Percentiles rank a stretch among this genome's conserved stretches.
phyloP scores from a whole-genome alignment of 1,140 invertebrate species.

The Holcopasites calliopsidis region DNA sequence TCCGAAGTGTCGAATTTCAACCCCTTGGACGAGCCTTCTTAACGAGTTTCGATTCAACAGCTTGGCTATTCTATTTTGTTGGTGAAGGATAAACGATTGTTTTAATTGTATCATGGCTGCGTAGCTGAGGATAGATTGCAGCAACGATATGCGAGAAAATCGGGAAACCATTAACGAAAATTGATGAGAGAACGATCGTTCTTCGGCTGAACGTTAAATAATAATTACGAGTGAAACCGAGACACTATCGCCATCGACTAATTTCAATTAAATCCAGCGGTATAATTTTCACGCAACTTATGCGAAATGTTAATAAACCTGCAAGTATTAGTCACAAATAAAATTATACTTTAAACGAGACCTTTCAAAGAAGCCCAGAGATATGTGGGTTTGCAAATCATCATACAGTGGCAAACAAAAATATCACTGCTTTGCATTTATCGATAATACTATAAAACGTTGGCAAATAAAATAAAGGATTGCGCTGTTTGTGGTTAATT shows the following conservation, averaged over 20 bases:
- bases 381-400: neutral
- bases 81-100: neutral
- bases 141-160: slow-evolving; percentile 1
- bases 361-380: no score
- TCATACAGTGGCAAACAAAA: no score
- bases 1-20: neutral
- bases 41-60: no score
- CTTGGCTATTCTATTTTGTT: no score
- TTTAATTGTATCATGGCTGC: neutral
- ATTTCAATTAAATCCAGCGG: slow-evolving; percentile 3
- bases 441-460: no score
- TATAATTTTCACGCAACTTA: neutral
- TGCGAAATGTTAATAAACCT: neutral
- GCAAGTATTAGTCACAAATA: no score
- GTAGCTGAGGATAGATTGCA: slow-evolving; percentile 6
- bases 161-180: slow-evolving; percentile 19
- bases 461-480: no score
- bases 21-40: no score
- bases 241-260: slow-evolving; percentile 18
- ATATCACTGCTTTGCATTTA: no score
- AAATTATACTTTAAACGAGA: no score
- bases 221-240: slow-evolving; percentile 21
- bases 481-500: no score
- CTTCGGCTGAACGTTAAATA: slow-evolving; percentile 1
- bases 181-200: slow-evolving; percentile 21